A percentile compares a stretch with the other conserved stretches of the same genome.
Conservation (phyloP, 2,113 vertebrate genomes). For the Centropus unirufus region DNA sequence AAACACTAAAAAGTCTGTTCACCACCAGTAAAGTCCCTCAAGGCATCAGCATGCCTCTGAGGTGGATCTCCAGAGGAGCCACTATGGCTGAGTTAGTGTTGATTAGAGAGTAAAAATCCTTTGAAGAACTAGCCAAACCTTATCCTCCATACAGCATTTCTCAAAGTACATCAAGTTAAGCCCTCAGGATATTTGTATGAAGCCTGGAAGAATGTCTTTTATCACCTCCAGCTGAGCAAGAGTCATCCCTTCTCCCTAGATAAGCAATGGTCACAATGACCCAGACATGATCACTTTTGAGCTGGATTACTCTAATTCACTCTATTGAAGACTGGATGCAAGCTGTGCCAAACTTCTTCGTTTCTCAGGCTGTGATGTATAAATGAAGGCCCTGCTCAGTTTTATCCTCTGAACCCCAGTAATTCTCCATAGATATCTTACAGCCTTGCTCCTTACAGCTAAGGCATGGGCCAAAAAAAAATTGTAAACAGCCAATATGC, state of each 20-base stretch:
- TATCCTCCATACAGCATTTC: conserved; percentile 1
- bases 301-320: background rate
- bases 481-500: background rate
- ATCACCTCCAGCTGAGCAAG: conserved; percentile 26
- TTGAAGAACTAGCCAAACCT: conserved; percentile 23
- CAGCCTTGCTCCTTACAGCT: background rate
- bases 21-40: background rate
- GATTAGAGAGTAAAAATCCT: conserved; percentile 33
- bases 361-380: background rate
- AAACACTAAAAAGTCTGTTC: background rate
- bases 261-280: conserved; percentile 41
- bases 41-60: background rate
- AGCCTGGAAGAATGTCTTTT: conserved; percentile 8
- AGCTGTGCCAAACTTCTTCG: background rate
- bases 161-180: background rate
- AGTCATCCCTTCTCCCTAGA: conserved; percentile 8
- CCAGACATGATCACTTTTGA: background rate
- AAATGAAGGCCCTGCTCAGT: background rate
- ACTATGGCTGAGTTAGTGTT: conserved; percentile 3
- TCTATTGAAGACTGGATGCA: background rate
- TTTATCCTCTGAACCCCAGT: background rate
- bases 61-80: background rate
- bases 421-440: background rate
- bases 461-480: background rate
- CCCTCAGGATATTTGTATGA: background rate